phyloP scores from a whole-genome alignment of 2,113 vertebrate genomes.

The Columba janthina region DNA sequence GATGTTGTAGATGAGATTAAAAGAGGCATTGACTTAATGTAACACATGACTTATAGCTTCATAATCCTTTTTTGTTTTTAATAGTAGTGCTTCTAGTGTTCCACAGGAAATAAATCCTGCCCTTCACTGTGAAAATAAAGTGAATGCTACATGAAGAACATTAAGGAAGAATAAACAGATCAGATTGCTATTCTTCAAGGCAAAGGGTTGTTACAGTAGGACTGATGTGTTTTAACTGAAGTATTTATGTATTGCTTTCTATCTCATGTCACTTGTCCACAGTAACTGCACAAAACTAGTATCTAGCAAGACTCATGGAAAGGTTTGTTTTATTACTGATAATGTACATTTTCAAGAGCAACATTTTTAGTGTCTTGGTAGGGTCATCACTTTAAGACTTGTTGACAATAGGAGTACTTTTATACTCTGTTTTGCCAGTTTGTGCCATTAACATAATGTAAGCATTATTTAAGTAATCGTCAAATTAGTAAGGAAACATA shows the following conservation, averaged over 20 bases:
- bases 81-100: background rate
- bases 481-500: background rate
- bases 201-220: background rate
- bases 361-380: background rate
- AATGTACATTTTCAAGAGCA: background rate
- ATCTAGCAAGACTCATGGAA: background rate
- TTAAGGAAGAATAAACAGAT: background rate
- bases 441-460: background rate
- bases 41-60: background rate
- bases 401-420: background rate
- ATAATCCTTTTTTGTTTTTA: background rate
- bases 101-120: background rate
- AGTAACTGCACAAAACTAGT: background rate
- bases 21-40: background rate
- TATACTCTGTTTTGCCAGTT: background rate
- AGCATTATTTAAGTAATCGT: slow-evolving; percentile 6
- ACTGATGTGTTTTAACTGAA: background rate
- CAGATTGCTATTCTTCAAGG: background rate
- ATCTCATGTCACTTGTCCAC: background rate
- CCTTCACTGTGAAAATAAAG: slow-evolving; percentile 24
- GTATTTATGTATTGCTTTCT: background rate
- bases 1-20: background rate
- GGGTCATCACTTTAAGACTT: background rate
- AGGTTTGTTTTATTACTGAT: background rate
- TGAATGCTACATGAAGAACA: background rate